Evolutionary conservation across 2,888 invertebrate genomes (phyloP).

Genomic region (Kuschelorhynchus macadamiae): DNA sequence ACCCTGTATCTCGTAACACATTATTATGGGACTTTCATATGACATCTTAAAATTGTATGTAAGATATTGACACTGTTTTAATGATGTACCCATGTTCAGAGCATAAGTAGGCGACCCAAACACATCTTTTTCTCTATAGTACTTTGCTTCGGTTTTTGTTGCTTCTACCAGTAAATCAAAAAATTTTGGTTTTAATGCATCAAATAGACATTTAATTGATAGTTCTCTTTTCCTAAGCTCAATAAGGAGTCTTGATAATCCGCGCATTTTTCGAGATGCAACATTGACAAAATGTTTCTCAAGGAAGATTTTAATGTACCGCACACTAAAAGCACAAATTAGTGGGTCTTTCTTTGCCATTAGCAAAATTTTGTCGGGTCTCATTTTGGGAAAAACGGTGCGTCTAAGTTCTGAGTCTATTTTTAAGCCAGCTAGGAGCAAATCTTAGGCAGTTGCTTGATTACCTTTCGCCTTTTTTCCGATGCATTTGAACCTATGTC

Average conservation of each 20-base stretch:
- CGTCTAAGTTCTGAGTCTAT: constrained; percentile 12
- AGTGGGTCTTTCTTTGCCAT: constrained; percentile 35
- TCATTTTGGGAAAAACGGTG: constrained; percentile 43
- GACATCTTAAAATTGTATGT: too few species aligned
- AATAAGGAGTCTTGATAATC: constrained; percentile 36
- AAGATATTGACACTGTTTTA: constrained; percentile 57
- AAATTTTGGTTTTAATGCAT: constrained; percentile 34
- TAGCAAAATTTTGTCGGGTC: constrained; percentile 36
- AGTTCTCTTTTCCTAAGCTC: constrained; percentile 33
- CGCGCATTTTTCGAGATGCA: constrained; percentile 49
- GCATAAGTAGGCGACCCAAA: constrained; percentile 52
- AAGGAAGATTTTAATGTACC: constrained; percentile 50
- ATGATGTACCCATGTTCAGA: constrained; percentile 52
- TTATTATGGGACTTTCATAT: too few species aligned
- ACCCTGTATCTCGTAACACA: too few species aligned
- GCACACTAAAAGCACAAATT: constrained; percentile 49
- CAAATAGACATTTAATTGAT: constrained; percentile 24
- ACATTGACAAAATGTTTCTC: constrained; percentile 52
- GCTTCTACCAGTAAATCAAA: constrained; percentile 34
- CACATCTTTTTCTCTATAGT: constrained; percentile 50
- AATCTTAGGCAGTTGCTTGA: constrained; percentile 34
- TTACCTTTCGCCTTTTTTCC: constrained; percentile 9
- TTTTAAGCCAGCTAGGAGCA: constrained; percentile 13
- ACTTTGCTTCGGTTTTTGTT: constrained; percentile 47
- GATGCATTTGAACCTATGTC: constrained; percentile 35